Percentiles rank a stretch among this genome's conserved stretches.
Evolutionary conservation across 2,888 invertebrate species (phyloP).

Genomic region (Hanleya hanleyi): DNA sequence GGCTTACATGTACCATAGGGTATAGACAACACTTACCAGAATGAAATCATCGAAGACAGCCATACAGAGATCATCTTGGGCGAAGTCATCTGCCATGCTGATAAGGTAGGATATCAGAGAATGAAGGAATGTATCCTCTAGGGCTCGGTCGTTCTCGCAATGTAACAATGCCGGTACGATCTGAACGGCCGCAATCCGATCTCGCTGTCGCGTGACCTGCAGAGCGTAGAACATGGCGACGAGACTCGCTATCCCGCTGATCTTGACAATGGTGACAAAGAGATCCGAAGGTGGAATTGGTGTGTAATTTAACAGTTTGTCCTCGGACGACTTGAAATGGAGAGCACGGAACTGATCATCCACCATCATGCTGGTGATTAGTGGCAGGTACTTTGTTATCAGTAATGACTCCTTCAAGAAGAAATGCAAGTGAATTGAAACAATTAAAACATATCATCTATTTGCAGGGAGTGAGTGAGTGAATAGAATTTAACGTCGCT

Average conservation of each 20-base stretch:
- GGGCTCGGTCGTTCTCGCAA: conserved; percentile 93
- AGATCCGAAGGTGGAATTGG: conserved; percentile 88
- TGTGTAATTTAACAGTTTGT: conserved; percentile 76
- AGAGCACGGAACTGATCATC: conserved; percentile 78
- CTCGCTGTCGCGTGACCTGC: conserved; percentile 84
- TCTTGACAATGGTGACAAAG: conserved; percentile 88
- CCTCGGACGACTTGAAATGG: conserved; percentile 91
- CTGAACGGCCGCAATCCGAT: conserved; percentile 84
- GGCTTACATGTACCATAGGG: too few species aligned
- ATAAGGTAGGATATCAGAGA: conserved; percentile 89
- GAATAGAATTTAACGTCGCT: too few species aligned
- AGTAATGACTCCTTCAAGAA: conserved; percentile 84
- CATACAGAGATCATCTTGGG: conserved; percentile 94
- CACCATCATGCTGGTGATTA: conserved; percentile 93
- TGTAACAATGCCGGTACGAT: conserved; percentile 89
- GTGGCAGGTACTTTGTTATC: conserved; percentile 94
- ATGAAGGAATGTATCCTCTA: conserved; percentile 96
- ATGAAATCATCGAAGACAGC: conserved; percentile 97
- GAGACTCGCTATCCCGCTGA: conserved; percentile 92
- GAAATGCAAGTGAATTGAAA: too few species aligned
- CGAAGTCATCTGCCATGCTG: conserved; percentile 92
- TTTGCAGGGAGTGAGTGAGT: too few species aligned
- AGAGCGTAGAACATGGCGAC: conserved; percentile 96
- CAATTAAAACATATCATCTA: too few species aligned
- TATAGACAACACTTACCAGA: conserved; percentile 81